A percentile compares a stretch with the other conserved stretches of the same genome.
These are phyloP conservation scores for Poecile montanus DNA, from an alignment of 2,797 vertebrate species.

Conservation along the genomic window DNA sequence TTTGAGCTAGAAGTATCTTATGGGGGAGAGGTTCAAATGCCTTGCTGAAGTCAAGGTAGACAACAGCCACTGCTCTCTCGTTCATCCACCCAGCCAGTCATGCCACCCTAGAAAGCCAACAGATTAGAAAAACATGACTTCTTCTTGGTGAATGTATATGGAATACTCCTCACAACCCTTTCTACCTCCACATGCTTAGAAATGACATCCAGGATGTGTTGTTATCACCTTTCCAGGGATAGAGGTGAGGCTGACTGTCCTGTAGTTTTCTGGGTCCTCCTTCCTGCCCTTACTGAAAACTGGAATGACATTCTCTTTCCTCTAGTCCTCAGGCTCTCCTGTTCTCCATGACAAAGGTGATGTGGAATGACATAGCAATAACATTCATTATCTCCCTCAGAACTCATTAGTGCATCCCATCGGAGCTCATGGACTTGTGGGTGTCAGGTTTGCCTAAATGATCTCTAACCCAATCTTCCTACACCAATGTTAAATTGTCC, in stretches of 20 bases:
- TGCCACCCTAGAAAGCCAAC: not conserved
- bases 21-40: not conserved
- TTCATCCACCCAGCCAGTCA: not conserved
- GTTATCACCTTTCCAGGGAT: not conserved
- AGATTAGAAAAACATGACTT: not conserved
- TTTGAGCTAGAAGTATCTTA: not conserved
- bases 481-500: not conserved
- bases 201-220: not conserved
- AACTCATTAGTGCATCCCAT: not conserved
- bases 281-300: not conserved
- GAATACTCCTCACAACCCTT: not conserved
- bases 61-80: not conserved
- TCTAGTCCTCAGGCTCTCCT: not conserved
- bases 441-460: not conserved
- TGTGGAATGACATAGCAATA: not conserved
- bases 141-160: not conserved
- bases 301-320: not conserved
- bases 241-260: not conserved
- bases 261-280: not conserved
- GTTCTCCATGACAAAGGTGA: not conserved
- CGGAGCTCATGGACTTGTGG: rapidly evolving
- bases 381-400: not conserved
- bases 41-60: not conserved
- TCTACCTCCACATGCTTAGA: not conserved
- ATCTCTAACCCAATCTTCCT: not conserved